These are phyloP conservation scores for Bathynomus jamesi DNA, from an alignment of 1,140 invertebrate species.

Conservation along the genomic window DNA sequence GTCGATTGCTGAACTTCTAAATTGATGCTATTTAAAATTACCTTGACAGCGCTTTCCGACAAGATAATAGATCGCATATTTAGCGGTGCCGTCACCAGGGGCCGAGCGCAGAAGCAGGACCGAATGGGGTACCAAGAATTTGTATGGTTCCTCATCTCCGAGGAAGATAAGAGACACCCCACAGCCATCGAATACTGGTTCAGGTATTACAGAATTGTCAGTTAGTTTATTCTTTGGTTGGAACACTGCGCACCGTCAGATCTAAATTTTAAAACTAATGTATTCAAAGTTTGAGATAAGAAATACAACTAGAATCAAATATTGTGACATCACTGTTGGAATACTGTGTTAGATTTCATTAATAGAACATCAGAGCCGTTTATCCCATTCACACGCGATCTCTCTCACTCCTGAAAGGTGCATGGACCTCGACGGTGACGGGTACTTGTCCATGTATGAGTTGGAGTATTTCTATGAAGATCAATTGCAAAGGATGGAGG, in stretches of 20 bases:
- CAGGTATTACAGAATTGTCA: too few species aligned
- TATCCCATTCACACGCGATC: too few species aligned
- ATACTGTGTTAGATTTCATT: not conserved
- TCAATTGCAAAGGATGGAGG: conserved; percentile 93
- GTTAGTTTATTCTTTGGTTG: too few species aligned
- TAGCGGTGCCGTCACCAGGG: conserved; percentile 86
- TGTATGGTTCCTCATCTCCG: conserved; percentile 96
- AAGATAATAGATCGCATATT: conserved; percentile 96
- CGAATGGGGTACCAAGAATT: conserved; percentile 97
- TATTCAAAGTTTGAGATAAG: too few species aligned
- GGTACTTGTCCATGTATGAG: conserved; percentile 95
- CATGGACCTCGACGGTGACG: conserved; percentile 98
- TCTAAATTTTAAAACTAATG: too few species aligned
- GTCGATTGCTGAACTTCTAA: not conserved
- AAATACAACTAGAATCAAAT: too few species aligned
- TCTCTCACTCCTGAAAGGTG: too few species aligned
- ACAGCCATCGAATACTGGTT: conserved; percentile 91
- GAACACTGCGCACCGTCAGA: too few species aligned
- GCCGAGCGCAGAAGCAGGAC: conserved; percentile 49
- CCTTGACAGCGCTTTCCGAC: conserved; percentile 72
- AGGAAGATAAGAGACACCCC: conserved; percentile 96
- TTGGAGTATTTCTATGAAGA: conserved; percentile 99
- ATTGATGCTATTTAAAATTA: conserved; percentile 7
- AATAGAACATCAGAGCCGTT: not conserved
- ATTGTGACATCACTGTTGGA: too few species aligned